Percentiles rank a stretch among this genome's conserved stretches.
Evolutionary conservation across 2,797 vertebrate genomes (phyloP).

Genomic region (Meda fulgida): DNA sequence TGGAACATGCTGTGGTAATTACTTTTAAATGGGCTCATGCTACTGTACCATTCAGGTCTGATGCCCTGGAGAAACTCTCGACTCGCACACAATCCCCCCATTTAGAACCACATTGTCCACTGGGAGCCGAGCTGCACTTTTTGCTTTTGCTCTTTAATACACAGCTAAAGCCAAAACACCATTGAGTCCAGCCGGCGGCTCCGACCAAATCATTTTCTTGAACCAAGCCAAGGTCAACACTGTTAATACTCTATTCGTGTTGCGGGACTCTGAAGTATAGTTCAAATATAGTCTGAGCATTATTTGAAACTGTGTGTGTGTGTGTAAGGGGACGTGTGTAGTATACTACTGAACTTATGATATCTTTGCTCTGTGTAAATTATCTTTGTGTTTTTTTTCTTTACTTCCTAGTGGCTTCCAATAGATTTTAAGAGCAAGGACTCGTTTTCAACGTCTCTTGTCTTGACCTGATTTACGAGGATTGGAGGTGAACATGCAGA

Average conservation of each 20-base stretch:
- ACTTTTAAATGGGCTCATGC: slow-evolving; percentile 61
- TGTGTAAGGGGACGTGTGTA: neutral
- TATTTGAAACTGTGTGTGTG: neutral
- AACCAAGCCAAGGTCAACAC: slow-evolving; percentile 72
- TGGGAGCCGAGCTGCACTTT: slow-evolving; percentile 43
- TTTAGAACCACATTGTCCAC: slow-evolving; percentile 49
- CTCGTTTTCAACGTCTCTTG: neutral
- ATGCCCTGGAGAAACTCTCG: slow-evolving; percentile 51
- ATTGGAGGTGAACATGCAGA: slow-evolving; percentile 11
- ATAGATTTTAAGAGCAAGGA: neutral
- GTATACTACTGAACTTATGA: neutral
- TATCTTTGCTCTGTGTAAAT: neutral
- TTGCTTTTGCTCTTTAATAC: slow-evolving; percentile 32
- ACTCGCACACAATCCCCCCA: slow-evolving; percentile 52
- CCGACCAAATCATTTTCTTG: slow-evolving; percentile 63
- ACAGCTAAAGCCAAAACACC: slow-evolving; percentile 29
- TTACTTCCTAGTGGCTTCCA: slow-evolving; percentile 7
- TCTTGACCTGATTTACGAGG: neutral
- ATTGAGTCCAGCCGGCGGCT: slow-evolving; percentile 40
- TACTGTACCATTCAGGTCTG: slow-evolving; percentile 56
- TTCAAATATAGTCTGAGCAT: neutral
- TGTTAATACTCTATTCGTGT: slow-evolving; percentile 68
- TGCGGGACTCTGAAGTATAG: slow-evolving; percentile 26
- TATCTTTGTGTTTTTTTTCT: slow-evolving; percentile 8
- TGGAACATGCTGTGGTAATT: slow-evolving; percentile 56